Base-by-base conservation (phyloP, 1,140 invertebrate species). In the Conus ventricosus region DNA sequence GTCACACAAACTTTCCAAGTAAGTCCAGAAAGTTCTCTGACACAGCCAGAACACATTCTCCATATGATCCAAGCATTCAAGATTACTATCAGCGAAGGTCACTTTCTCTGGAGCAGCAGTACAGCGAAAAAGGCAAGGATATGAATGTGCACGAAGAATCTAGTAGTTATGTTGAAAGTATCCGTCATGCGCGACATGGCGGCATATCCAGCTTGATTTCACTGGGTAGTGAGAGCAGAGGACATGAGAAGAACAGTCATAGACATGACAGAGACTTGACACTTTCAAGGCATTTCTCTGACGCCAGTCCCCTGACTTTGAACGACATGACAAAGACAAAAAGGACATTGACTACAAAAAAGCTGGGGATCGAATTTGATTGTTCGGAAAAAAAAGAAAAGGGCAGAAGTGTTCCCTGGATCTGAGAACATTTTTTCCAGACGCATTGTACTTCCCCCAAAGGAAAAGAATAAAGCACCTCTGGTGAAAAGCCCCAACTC, bases 381-480 rank as follows among this genome's bases (percentile, higher is more conserved):
- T 57, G 71, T 87, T 15, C 71, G 75, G n/a, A 87, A 87, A 39
- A 54, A 78, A 87, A 75, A 67, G 85, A 87, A 20, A 78, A 78
- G 54, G n/a, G 54, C 53, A 87, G 54, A 85, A 51, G 8, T 4
- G 85, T 60, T 51, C 39, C 71, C 71, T 78, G 85, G 71, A 23
- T 75, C 71, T 5, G 85, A 87, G 13, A 87, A 7, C 6, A 78
- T 75, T 87, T 87, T 87, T 27, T 78, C 67, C 10, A 51, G 85
- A 4, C 85, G 85, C 54, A 80, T 88, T 67, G 86, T 88, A 17
- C 54, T 85, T 51, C 85, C 84, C 63, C 83, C 81, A 57, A 84
- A 51, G 60, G 87, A 75, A 51, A 85, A 75, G 83, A n/a, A 10
- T 55, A 67, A 88, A 63, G n/a, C 51, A 51, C 53, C 54, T 10